Evolutionary conservation across 2,888 invertebrate species (phyloP), one percentile per base, ranked within the genome.

Genomic region (Hermaeophaga mercurialis): DNA sequence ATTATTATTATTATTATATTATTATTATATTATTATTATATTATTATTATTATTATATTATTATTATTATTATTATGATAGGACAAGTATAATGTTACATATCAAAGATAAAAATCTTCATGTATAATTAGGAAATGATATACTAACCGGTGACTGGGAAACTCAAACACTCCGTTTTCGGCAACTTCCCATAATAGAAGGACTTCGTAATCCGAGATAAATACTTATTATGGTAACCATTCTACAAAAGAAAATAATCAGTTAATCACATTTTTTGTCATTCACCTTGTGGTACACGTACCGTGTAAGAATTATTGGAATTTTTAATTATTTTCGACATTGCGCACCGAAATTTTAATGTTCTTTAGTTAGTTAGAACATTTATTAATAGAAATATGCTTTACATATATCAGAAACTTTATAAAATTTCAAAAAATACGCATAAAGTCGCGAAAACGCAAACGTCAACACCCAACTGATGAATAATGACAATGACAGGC

Each of bases 131-230:
- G n/a, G 11, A n/a, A 8, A 17, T 34, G 28, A 47, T 28, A 11
- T 22, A 58, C 80, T 77, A 77, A 92, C 92, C 91, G 81, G 92
- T 87, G 68, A 94, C 84, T 58, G 91, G 88, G 59, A 93, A 79
- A 72, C 89, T 88, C 62, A 91, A 81, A 61, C 89, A 82, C 63
- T 87, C 87, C 58, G 85, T 82, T 53, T 81, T 80, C n/a, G 90
- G 88, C 59, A 89, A 81, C 73, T 86, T 85, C 55, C 94, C 92
- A 79, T 93, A 96, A 76, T 95, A 94, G 46, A 96, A 80, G 1
- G 94, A 90, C 78, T 95, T 94, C 12, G 87, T 86, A 68, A 96
- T 89, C 66, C 96, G 83, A 68, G 88, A 84, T 62, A 92, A 80
- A 72, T 94, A 91, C 67, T 88, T 87, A 58, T 86, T 85, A 74